Conservation (phyloP, 2,113 vertebrate genomes). For the Dascyllus trimaculatus region DNA sequence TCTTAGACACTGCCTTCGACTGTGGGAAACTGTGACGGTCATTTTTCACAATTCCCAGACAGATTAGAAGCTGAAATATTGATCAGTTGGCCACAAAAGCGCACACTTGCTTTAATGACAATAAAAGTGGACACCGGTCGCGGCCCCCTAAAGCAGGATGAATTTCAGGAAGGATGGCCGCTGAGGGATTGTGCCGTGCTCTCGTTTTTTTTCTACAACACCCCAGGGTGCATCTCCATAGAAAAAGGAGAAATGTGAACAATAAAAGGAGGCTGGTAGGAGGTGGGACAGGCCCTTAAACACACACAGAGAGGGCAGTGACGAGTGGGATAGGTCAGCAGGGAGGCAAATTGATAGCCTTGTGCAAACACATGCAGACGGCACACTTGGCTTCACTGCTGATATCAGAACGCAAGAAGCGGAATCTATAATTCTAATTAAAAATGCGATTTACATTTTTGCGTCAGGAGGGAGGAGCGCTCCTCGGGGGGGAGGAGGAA, state of each 20-base stretch:
- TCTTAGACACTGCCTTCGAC: not conserved
- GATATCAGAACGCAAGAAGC: slow-evolving; percentile 38
- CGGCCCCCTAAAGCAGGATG: slow-evolving; percentile 3
- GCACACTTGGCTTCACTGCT: slow-evolving; percentile 19
- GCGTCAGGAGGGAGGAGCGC: slow-evolving; percentile 30
- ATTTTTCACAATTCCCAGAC: slow-evolving; percentile 19
- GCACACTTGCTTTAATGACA: not conserved
- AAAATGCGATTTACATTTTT: slow-evolving; percentile 63
- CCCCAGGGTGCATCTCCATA: slow-evolving; percentile 23
- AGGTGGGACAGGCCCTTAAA: slow-evolving; percentile 33
- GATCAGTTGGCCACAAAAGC: not conserved
- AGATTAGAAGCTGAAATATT: not conserved
- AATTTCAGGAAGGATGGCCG: not conserved
- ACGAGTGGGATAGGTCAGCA: slow-evolving; percentile 49
- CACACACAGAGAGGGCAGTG: slow-evolving; percentile 36
- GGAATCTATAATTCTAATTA: slow-evolving; percentile 67
- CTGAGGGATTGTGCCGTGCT: not conserved
- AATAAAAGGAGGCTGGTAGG: slow-evolving; percentile 38
- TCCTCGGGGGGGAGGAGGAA: slow-evolving; percentile 29
- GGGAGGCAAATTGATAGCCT: slow-evolving; percentile 48
- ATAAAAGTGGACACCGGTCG: not conserved
- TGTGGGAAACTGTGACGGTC: not conserved
- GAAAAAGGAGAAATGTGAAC: slow-evolving; percentile 9
- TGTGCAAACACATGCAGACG: slow-evolving; percentile 41
- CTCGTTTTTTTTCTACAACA: not conserved